Evolutionary conservation across 2,113 vertebrate genomes (phyloP), one percentile per base, ranked within the genome.

Genomic region (Donacobius atricapilla): DNA sequence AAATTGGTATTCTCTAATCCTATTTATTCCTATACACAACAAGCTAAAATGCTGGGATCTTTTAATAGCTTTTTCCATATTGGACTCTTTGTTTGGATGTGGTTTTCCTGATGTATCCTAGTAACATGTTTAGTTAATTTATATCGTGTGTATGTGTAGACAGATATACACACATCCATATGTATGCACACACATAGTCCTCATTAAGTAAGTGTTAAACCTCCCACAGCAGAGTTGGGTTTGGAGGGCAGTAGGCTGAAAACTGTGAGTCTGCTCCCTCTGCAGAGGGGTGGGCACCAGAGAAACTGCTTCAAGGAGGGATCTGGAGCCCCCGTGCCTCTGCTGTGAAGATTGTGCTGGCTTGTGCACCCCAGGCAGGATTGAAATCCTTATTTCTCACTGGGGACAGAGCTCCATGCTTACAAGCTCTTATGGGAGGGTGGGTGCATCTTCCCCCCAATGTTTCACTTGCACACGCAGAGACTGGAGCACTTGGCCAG

Each of bases 51-150:
- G 2, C 60, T 75, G 68, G 61, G 61, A 60, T 82, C 76, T 94
- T 96, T 95, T 90, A 96, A 90, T 81, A 95, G 79, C 28, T 91
- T 93, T 96, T 95, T 91, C 92, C 68, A 80, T 81, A 56, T 75
- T 95, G 71, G 68, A 88, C 28, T 60, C 83, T 89, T 92, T 95
- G 94, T 96, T 96, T 97, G 96, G 85, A 87, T 89, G 94, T 93
- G 93, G 85, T 88, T 97, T 97, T 93, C 95, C 94, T 95, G 92
- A 96, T 96, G 93, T 94, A 94, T 93, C 93, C 90, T 96, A 96
- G 96, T 96, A 97, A 96, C 94, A 90, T 70, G 60, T 87, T 97
- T 94, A 89, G 94, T 86, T 96, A 92, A 96, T 96, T 95, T 95
- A 87, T 89, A 78, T 21, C 66, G 82, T 92, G 94, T 80, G 70